phyloP scores from a whole-genome alignment of 2,797 vertebrate genomes.

The Adelosebastes latens region DNA sequence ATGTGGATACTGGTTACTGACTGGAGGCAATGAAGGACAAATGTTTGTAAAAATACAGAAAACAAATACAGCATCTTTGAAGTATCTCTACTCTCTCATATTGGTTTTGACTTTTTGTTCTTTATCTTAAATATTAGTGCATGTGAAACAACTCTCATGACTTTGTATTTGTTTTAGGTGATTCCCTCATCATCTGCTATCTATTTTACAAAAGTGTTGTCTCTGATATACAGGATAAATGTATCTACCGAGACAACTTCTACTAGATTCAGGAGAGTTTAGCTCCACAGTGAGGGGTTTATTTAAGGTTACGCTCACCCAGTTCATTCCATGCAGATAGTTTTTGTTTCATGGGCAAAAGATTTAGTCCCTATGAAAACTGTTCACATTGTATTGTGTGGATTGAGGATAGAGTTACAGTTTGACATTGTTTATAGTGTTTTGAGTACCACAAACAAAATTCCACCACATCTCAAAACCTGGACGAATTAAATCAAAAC shows the following conservation, averaged over 20 bases:
- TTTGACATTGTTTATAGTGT: neutral
- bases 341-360: neutral
- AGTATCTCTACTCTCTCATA: neutral
- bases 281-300: neutral
- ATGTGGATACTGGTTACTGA: neutral
- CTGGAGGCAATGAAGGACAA: neutral
- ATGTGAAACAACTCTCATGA: neutral
- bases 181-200: neutral
- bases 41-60: neutral
- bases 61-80: neutral
- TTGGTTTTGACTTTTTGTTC: neutral
- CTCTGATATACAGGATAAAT: neutral
- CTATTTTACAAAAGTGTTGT: neutral
- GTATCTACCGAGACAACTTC: neutral
- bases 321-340: neutral
- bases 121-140: neutral
- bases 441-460: neutral
- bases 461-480: neutral
- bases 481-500: neutral
- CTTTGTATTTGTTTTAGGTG: neutral
- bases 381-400: neutral
- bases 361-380: neutral
- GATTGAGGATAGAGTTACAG: neutral
- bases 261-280: neutral
- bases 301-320: neutral